Evolutionary conservation across 2,113 vertebrate genomes (phyloP), one percentile per base, ranked within the genome.

Genomic region (Pithys albifrons): DNA sequence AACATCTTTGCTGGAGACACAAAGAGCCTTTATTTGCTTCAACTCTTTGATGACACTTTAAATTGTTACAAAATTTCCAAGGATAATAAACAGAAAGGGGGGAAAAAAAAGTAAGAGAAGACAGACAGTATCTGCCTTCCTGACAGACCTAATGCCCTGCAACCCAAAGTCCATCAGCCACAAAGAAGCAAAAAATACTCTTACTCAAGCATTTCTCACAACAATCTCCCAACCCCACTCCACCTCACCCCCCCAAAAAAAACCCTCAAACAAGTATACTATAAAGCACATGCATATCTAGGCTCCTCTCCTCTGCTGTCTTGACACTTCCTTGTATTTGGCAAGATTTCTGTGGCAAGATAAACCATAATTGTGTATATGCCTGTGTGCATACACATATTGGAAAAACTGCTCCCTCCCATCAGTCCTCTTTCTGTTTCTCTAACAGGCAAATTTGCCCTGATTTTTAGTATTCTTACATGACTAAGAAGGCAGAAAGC

Each of bases 361-460:
- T 45, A 71, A 76, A 5, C 9, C 19, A 7, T 14, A 73, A 49
- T 10, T 59, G 25, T 2, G 3, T 43, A 12, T 6, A 29, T 6
- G 12, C 19, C 51, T 25, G 4, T 12, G 4, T 17, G 20, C 0
- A 2, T 31, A 23, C 31, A 78, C 10, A 19, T 0, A 25, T 35
- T 77, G 1, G 2, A 37, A 85, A 88, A 17, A n/a, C 18, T 57
- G 6, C 27, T 71, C 57, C 58, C 71, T 41, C 12, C 39, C 57
- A 71, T 7, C 18, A 37, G 41, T 64, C 6, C 24, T 35, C 62
- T 28, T 43, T 9, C 51, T 67, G 43, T 37, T 77, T 87, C 76
- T 80, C 46, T 75, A 37, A 62, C 11, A 45, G 6, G 22, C 22
- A 67, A 13, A 51, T 16, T 14, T 71, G 41, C 8, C 37, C 46